Evolutionary conservation across 2,888 invertebrate species (phyloP), one percentile per base, ranked within the genome.

Genomic region (Entomobrya multifasciata): DNA sequence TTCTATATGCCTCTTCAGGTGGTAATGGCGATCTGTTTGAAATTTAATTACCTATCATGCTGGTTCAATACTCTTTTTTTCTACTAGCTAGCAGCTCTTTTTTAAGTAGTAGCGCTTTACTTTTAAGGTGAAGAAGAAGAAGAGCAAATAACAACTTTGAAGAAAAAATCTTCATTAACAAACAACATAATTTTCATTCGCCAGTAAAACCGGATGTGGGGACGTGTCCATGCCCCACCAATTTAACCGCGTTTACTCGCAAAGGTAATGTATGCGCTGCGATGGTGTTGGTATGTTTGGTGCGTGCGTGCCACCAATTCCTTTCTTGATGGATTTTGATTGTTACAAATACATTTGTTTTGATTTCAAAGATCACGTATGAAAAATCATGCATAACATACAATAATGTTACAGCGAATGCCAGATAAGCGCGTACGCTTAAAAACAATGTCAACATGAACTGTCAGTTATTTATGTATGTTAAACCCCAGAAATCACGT

Each of bases 181-280:
- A 36, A 36, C 36, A 36, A 8, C 36, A 36, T 36, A 36, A 6
- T 62, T 62, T 57, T 36, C 22, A 55, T 36, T 15, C 57, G 8
- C 13, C 44, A 17, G 74, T 8, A 67, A 81, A 81, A 81, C 81
- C 81, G 81, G 81, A 81, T 81, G 30, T 72, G 41, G 17, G 52
- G 55, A 55, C 55, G 55, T 11, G 22, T 13, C 41, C 67, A 22
- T 67, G 67, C 44, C 22, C 22, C 44, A 67, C n/a, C n/a, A n/a
- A 44, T 44, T 44, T 22, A 22, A 60, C 20, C 44, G 6, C 20
- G 1, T 8, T 44, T 70, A 44, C 8, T 47, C 13, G 67, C 11
- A 72, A 76, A 20, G 44, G 41, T 44, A 44, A 20, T 36, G 52
- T 41, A 77, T 67, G 57, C 55, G 36, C 20, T 15, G 13, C 20